Percentiles rank a stretch among this genome's conserved stretches.
phyloP scores from a whole-genome alignment of 2,888 invertebrate genomes.

The Pseudoips prasinana region DNA sequence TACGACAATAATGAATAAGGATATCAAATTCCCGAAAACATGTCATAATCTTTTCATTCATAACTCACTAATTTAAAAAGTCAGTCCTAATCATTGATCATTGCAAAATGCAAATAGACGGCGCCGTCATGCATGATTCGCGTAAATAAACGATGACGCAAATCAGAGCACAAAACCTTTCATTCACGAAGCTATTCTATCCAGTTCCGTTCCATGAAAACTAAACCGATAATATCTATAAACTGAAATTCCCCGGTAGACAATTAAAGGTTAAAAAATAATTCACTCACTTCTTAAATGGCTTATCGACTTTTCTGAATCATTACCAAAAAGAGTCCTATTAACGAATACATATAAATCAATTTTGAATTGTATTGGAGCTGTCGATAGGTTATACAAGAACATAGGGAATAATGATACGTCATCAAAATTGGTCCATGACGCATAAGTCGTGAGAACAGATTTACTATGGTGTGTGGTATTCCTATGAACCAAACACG shows the following conservation, averaged over 20 bases:
- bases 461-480: constrained; percentile 1
- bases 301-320: background rate
- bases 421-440: constrained; percentile 31
- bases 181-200: constrained; percentile 31
- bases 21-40: too few relatives aligned
- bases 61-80: too few relatives aligned
- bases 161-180: constrained; percentile 28
- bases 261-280: constrained; percentile 34
- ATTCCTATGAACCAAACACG: background rate
- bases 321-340: too few relatives aligned
- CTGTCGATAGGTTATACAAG: too few relatives aligned
- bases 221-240: constrained; percentile 28
- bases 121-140: constrained; percentile 24
- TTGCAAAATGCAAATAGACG: too few relatives aligned
- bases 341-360: too few relatives aligned
- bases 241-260: constrained; percentile 31
- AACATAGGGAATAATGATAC: constrained; percentile 1
- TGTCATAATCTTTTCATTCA: too few relatives aligned
- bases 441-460: constrained; percentile 30
- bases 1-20: too few relatives aligned
- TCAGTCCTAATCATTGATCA: too few relatives aligned
- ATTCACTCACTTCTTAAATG: constrained; percentile 8
- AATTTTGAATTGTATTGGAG: too few relatives aligned
- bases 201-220: constrained; percentile 41
- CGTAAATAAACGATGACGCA: constrained; percentile 29